phyloP scores from a whole-genome alignment of 2,797 vertebrate genomes.

The Pteronotus mesoamericanus region DNA sequence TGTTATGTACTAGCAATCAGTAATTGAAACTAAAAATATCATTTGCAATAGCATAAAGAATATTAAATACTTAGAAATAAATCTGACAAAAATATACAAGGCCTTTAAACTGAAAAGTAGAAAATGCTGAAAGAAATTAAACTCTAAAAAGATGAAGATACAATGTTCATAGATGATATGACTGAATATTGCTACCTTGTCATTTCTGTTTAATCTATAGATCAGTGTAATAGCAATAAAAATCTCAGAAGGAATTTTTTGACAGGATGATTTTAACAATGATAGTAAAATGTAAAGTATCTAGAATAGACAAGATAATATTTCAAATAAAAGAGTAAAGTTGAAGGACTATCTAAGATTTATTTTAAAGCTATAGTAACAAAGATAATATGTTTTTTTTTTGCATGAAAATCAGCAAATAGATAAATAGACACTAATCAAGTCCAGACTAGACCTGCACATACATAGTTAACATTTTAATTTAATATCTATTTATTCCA shows the following conservation, averaged over 20 bases:
- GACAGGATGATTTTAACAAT: not conserved
- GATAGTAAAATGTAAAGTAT: not conserved
- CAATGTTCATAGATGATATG: not conserved
- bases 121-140: not conserved
- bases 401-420: not conserved
- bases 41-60: not conserved
- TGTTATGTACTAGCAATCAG: not conserved
- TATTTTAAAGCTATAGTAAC: not conserved
- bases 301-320: not conserved
- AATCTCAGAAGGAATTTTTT: not conserved
- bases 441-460: not conserved
- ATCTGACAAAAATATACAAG: not conserved
- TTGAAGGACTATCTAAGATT: not conserved
- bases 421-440: not conserved
- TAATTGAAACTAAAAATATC: not conserved
- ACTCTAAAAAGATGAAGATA: not conserved
- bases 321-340: not conserved
- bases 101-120: not conserved
- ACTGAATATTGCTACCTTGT: not conserved
- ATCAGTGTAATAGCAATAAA: not conserved
- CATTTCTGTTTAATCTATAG: not conserved
- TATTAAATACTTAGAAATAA: not conserved
- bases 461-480: not conserved
- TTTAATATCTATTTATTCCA: not conserved
- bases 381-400: not conserved